Base-by-base conservation (phyloP, 2,888 invertebrate species). In the Agonopterix arenella region DNA sequence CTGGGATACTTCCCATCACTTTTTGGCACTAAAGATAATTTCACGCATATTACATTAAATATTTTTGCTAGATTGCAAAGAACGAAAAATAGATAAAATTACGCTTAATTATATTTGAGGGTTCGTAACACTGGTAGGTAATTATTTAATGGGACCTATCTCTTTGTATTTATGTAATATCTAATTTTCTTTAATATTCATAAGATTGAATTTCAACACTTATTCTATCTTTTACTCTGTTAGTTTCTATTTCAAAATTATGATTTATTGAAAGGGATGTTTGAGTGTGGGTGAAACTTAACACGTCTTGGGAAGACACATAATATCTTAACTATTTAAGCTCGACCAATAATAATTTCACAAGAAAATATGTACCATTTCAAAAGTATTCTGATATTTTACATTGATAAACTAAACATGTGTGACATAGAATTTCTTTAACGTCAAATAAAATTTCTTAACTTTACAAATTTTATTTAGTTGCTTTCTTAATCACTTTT, bases 311-410 rank as follows among this genome's bases (percentile, higher is more conserved):
- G 67, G 64, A 70, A 66, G 68, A 67, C 67, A 64, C 62, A 61
- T 59, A 68, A 61, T 55, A 28, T 66, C 67, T 68, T 74, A 70
- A 58, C 65, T 73, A 71, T 68, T 55, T 73, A 76, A 74, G 75
- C 75, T 76, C 74, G 74, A 70, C 68, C 63, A 64, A 65, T 60
- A 61, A 65, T 43, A 53, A 51, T 56, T 59, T 44, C 11, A 43
- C n/a, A 40, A 40, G 40, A 40, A 40, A 40, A 40, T n/a, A 40
- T 40, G 10, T 40, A n/a, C 9, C n/a, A 40, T n/a, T 40, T 40
- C 9, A 40, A 28, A 40, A 40, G 40, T 40, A n/a, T 40, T 28
- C 10, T 9, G 9, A 3, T 40, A 40, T n/a, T 40, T n/a, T 40
- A 40, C 40, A 9, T 40, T 7, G 28, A 40, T n/a, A 40, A n/a